Evolutionary conservation across 2,797 vertebrate genomes (phyloP), one percentile per base, ranked within the genome.

Genomic region (Crenuchus spilurus): DNA sequence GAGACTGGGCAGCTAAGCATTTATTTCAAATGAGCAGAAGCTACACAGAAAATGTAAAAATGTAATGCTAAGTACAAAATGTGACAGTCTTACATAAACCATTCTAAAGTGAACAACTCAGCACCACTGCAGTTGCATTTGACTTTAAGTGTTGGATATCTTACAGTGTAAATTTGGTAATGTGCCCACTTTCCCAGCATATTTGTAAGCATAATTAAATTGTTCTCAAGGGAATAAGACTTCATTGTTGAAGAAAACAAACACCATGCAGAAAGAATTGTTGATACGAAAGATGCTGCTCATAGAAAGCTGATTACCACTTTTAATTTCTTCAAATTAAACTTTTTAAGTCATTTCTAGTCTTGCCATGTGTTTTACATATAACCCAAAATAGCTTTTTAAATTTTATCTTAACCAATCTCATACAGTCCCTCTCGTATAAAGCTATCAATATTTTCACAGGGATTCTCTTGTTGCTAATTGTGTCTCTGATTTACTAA

Each of bases 261-360:
- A 39, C 4, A 39, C 2, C 30, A 13, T 11, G 28, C 24, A 41
- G 6, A 2, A 37, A 31, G 6, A 30, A 52, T 31, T 3, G 22
- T 16, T 39, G 6, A 10, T 7, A 16, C 5, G n/a, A 39, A 64
- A 57, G 20, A n/a, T 39, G 20, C 18, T 46, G 42, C 58, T 62
- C 20, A 52, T 2, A 42, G 26, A 67, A 64, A 75, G 37, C 9
- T 51, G 55, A 58, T 51, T 55, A 69, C 16, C 7, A 26, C n/a
- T 37, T 51, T 71, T 33, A 14, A 55, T 42, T 58, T 70, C 41
- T 26, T 54, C n/a, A 11, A 54, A 48, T 68, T 61, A 52, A 68
- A 20, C 20, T 71, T 61, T 68, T 46, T 22, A 58, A 72, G 24
- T 28, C 20, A 48, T 52, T 16, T 30, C 26, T 42, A 58, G 22